Evolutionary conservation across 2,888 invertebrate genomes (phyloP), one percentile per base, ranked within the genome.

Genomic region (Nomada flava): DNA sequence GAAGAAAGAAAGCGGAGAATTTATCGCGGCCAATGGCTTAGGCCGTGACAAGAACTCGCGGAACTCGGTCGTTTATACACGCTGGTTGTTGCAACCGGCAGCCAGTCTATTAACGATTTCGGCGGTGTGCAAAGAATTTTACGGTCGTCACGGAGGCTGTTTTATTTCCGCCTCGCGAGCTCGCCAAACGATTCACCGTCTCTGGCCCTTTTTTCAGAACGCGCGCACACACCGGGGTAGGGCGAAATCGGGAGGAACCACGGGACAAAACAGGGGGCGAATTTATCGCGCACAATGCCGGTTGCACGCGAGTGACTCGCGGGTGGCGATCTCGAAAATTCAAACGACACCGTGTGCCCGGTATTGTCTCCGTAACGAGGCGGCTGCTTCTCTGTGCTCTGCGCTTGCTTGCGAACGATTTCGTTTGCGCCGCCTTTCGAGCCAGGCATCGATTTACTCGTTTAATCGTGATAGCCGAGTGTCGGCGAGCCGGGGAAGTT

Each of bases 21-120:
- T 77, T 77, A 86, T 85, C 57, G 75, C 63, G 63, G 18, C 72
- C 83, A 80, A 59, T 86, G 79, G 85, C 86, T 85, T 82, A 82
- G 76, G 75, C 63, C 18, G 79, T 55, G 65, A 77, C 77, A 69
- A 68, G 23, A 36, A 5, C 73, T 23, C 50, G 29, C 57, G 65
- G 60, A 60, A 60, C 76, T 62, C 73, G 70, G 73, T 60, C 83
- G 73, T 62, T 77, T 77, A 57, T 36, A 7, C 70, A n/a, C 52
- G 60, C 63, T 44, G 50, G 52, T 74, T 57, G 69, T 53, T 29
- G 53, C 70, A 53, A 70, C 20, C 36, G 44, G 29, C 55, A n/a
- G 4, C 52, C 20, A 53, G 64, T 64, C 84, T 75, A 83, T 79
- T 72, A 83, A 72, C 74, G 79, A 83, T 75, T 83, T 79, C 36